Conservation (phyloP, 2,888 invertebrate genomes). For the Xylocampa areola region DNA sequence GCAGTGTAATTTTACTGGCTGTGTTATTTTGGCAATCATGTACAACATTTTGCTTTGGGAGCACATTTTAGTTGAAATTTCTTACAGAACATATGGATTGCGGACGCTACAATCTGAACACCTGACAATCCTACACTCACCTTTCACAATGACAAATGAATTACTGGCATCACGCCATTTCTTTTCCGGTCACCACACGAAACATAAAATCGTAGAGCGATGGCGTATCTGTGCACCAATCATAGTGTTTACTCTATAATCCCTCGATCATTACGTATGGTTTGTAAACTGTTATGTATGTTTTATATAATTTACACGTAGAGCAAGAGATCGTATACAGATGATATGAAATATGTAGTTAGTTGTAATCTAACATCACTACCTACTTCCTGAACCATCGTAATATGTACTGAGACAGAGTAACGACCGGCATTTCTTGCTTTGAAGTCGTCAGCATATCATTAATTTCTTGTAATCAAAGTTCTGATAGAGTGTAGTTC, state of each 20-base stretch:
- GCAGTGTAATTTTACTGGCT: no score
- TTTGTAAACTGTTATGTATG: constrained; percentile 15
- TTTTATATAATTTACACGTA: constrained; percentile 41
- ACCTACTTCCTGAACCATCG: constrained; percentile 44
- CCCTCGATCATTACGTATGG: constrained; percentile 19
- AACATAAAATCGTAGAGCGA: not conserved
- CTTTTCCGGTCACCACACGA: not conserved
- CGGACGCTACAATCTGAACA: no score
- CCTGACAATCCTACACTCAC: no score
- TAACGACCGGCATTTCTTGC: constrained; percentile 27
- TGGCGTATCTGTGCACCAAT: constrained; percentile 17
- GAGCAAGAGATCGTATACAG: constrained; percentile 28
- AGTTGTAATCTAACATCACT: constrained; percentile 40
- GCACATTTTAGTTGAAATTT: no score
- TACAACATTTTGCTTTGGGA: no score
- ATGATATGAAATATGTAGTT: constrained; percentile 45
- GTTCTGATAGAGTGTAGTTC: not conserved
- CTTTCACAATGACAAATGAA: no score
- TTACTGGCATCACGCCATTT: not conserved
- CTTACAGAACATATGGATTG: no score
- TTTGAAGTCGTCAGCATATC: constrained; percentile 31
- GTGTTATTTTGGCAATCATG: no score
- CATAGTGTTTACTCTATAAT: constrained; percentile 26
- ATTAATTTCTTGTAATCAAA: constrained; percentile 37
- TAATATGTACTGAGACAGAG: constrained; percentile 12